A percentile compares a stretch with the other conserved stretches of the same genome.
Conservation (phyloP, 2,113 vertebrate genomes). For the Paratilapia polleni region DNA sequence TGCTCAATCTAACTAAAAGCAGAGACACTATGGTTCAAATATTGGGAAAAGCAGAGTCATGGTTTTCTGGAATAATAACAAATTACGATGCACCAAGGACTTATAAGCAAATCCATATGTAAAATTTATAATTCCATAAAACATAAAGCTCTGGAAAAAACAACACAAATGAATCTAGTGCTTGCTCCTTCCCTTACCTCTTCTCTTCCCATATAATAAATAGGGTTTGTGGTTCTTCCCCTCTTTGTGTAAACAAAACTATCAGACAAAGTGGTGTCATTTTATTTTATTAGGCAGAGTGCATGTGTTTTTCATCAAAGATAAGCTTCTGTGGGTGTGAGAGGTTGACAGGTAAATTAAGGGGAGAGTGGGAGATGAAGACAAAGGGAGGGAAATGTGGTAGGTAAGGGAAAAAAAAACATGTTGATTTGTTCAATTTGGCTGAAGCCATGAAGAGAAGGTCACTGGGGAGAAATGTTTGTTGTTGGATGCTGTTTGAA, state of each 20-base stretch:
- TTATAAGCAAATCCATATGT: background rate
- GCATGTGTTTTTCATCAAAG: constrained; percentile 21
- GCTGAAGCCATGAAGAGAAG: constrained; percentile 58
- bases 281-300: constrained; percentile 10
- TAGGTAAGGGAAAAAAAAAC: background rate
- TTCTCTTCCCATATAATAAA: background rate
- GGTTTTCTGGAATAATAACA: constrained; percentile 4
- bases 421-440: constrained; percentile 65
- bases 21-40: background rate
- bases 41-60: background rate
- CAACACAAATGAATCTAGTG: background rate
- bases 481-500: constrained; percentile 55
- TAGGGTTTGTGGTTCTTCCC: background rate
- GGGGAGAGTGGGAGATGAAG: constrained; percentile 1
- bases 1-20: constrained; percentile 27
- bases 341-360: constrained; percentile 33
- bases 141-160: background rate
- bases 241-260: constrained; percentile 6
- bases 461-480: constrained; percentile 58
- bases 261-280: constrained; percentile 33
- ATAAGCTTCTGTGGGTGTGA: constrained; percentile 6
- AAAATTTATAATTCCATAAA: background rate
- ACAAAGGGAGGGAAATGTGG: background rate
- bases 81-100: background rate
- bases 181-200: background rate